These are phyloP conservation scores for Cinclus mexicanus DNA, from an alignment of 2,113 vertebrate species.

Conservation along the genomic window DNA sequence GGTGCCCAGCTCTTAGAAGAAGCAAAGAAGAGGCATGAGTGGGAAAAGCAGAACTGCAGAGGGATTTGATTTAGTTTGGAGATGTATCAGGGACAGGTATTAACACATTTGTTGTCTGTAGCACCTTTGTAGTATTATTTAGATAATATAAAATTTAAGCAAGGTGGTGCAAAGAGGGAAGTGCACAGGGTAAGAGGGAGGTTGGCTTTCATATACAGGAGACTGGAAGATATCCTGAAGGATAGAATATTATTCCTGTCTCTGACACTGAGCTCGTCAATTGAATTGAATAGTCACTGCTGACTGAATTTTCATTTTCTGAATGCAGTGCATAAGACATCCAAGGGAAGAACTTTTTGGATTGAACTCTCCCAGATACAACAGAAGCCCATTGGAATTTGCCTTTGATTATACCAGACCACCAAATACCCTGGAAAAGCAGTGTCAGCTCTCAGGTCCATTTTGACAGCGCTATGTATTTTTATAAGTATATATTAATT, in stretches of 20 bases:
- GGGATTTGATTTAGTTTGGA: neutral
- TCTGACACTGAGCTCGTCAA: neutral
- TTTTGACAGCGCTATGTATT: fast-evolving
- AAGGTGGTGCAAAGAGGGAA: neutral
- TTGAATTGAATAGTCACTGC: neutral
- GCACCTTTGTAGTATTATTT: neutral
- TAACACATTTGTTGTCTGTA: neutral
- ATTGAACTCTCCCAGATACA: neutral
- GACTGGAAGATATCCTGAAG: neutral
- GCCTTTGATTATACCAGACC: neutral
- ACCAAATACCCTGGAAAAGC: neutral
- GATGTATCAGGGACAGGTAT: neutral
- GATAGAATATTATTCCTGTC: neutral
- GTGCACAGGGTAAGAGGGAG: neutral
- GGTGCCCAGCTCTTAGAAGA: neutral
- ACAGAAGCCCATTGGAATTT: neutral
- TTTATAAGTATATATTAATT: neutral
- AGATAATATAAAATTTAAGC: neutral
- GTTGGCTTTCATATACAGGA: neutral
- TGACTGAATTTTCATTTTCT: neutral
- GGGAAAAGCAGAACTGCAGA: neutral
- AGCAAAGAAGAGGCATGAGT: neutral
- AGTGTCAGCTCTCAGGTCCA: neutral
- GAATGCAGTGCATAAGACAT: fast-evolving
- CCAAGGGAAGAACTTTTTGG: neutral